A percentile compares a stretch with the other conserved stretches of the same genome.
Conservation (phyloP, 1,140 invertebrate genomes). For the Drosophila saltans region DNA sequence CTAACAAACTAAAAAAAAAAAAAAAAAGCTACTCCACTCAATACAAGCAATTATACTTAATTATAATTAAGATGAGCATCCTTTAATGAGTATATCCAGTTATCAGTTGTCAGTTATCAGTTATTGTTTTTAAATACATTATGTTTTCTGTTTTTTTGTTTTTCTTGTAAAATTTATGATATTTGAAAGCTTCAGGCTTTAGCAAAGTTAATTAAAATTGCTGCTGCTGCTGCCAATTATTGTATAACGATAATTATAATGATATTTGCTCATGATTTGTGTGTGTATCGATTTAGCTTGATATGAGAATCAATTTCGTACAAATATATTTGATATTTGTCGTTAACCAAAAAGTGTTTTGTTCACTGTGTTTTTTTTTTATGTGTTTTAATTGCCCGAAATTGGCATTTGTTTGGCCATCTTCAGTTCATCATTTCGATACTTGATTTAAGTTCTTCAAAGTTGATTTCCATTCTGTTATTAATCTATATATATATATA, state of each 20-base stretch:
- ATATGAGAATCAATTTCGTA: conserved; percentile 11
- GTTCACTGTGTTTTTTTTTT: neutral
- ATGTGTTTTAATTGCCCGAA: conserved; percentile 1
- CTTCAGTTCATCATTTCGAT: neutral
- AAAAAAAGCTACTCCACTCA: conserved; percentile 11
- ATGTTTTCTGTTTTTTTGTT: conserved; percentile 34
- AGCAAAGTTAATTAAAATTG: conserved; percentile 9
- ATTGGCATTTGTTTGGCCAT: neutral
- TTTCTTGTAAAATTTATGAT: neutral
- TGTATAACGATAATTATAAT: conserved; percentile 4
- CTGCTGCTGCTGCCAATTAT: conserved; percentile 1
- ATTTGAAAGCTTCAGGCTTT: conserved; percentile 10
- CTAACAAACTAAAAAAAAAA: conserved; percentile 7
- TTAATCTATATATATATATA: no score
- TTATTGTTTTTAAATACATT: neutral
- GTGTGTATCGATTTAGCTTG: conserved; percentile 12
- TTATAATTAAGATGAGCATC: conserved; percentile 13
- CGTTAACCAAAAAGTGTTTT: neutral
- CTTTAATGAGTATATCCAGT: neutral
- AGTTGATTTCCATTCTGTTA: neutral
- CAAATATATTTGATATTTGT: conserved; percentile 11
- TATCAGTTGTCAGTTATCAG: conserved; percentile 18
- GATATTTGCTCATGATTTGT: conserved; percentile 10
- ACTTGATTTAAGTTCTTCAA: neutral
- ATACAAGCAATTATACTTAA: conserved; percentile 13